Percentiles rank a stretch among this genome's conserved stretches.
phyloP scores from a whole-genome alignment of 1,140 invertebrate genomes.

The Eciton burchellii region DNA sequence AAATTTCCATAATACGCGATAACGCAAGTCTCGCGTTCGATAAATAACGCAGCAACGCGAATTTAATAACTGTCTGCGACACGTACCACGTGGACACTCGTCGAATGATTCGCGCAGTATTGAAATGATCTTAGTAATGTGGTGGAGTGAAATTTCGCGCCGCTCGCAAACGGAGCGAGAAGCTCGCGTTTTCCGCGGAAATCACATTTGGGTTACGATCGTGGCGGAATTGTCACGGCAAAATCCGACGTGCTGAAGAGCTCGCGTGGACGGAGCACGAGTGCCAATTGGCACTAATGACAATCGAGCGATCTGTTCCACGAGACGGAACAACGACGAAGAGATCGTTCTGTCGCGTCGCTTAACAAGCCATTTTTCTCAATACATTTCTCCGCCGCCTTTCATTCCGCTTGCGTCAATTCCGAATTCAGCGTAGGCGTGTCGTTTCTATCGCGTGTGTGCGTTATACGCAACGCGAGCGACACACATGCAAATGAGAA shows the following conservation, averaged over 20 bases:
- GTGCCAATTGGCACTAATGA: no score
- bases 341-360: neutral
- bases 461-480: neutral
- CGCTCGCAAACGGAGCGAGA: neutral
- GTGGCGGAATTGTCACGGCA: no score
- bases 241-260: no score
- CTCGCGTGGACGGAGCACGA: no score
- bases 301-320: slow-evolving; percentile 31
- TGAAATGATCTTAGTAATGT: slow-evolving; percentile 6
- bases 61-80: neutral
- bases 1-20: slow-evolving; percentile 18
- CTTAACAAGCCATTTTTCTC: slow-evolving; percentile 46
- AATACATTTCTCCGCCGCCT: neutral
- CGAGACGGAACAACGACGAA: neutral
- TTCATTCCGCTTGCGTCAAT: slow-evolving; percentile 54
- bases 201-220: no score
- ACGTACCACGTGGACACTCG: neutral
- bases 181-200: neutral
- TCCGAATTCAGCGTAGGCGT: slow-evolving; percentile 57
- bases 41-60: no score
- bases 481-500: slow-evolving; percentile 45
- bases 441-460: slow-evolving; percentile 5
- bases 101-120: neutral
- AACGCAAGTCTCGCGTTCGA: no score
- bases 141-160: neutral